phyloP scores from a whole-genome alignment of 2,888 invertebrate genomes.

The Volucella inflata region DNA sequence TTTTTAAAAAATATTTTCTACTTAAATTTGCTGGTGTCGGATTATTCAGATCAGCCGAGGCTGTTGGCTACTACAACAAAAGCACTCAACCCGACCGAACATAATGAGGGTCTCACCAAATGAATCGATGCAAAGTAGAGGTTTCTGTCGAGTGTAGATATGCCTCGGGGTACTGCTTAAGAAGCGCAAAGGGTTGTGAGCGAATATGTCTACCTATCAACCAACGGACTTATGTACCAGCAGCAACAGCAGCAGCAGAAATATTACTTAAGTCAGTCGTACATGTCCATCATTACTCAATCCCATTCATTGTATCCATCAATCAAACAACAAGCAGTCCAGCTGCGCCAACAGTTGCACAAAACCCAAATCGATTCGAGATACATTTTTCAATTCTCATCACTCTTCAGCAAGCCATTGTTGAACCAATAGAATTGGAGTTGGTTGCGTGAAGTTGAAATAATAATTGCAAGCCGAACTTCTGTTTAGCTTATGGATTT shows the following conservation, averaged over 20 bases:
- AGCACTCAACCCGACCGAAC: too few species aligned
- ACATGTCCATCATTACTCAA: conserved; percentile 73
- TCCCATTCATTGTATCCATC: conserved; percentile 69
- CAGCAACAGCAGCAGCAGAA: conserved; percentile 2
- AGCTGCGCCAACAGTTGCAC: conserved; percentile 67
- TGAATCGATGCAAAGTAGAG: too few species aligned
- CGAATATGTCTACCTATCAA: too few species aligned
- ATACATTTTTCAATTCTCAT: conserved; percentile 18
- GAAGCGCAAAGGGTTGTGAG: too few species aligned
- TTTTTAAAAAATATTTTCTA: too few species aligned
- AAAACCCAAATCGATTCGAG: conserved; percentile 64
- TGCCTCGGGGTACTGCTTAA: too few species aligned
- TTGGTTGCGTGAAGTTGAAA: conserved; percentile 49
- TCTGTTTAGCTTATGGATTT: conserved; percentile 38
- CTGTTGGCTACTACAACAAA: too few species aligned
- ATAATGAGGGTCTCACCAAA: too few species aligned
- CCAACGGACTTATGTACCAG: too few species aligned
- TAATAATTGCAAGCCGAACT: conserved; percentile 67
- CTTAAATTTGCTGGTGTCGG: too few species aligned
- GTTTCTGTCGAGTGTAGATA: too few species aligned
- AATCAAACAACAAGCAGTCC: conserved; percentile 66
- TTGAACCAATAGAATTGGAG: background rate
- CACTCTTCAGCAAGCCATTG: conserved; percentile 11
- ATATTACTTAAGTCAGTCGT: conserved; percentile 18
- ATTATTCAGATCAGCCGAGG: too few species aligned